Evolutionary conservation across 2,797 vertebrate genomes (phyloP), one percentile per base, ranked within the genome.

Genomic region (Chaunax sp.): DNA sequence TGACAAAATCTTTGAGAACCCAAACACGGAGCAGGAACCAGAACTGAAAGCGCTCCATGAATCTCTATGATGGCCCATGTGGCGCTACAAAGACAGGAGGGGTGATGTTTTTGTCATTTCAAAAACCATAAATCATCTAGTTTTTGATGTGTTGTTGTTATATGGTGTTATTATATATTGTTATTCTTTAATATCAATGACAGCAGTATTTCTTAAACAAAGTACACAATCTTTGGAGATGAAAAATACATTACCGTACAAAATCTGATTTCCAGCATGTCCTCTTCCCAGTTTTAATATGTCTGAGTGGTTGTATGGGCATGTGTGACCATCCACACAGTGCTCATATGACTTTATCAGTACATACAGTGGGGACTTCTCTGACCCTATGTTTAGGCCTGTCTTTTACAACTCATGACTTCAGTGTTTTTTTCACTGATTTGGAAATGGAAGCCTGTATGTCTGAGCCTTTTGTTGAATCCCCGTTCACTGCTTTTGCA

Each of bases 1-100:
- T 59, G 66, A 69, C 62, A 56, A 57, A 73, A 61, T 44, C 43
- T 30, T 30, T 30, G 28, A 30, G 28, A 35, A 38, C 15, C 30
- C 45, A 67, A 64, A 69, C 47, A 47, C 12, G 9, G 15, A 70
- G 56, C 25, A 28, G 60, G n/a, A n/a, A n/a, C n/a, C n/a, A n/a
- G n/a, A n/a, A n/a, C 26, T 37, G 35, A 10, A 11, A 37, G 35
- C 11, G 35, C 35, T 37, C 7, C 35, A 13, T 8, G 8, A 9
- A 9, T 13, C 12, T 37, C 35, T 37, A 3, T 12, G 35, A 10
- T 11, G 35, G 11, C 35, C 10, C 11, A 9, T 25, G 20, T 12
- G 11, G 37, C n/a, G n/a, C n/a, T n/a, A n/a, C n/a, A n/a, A n/a
- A n/a, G n/a, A n/a, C n/a, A n/a, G n/a, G n/a, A n/a, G n/a, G n/a